Conservation (phyloP, 2,113 vertebrate species). For the Corapipo altera region DNA sequence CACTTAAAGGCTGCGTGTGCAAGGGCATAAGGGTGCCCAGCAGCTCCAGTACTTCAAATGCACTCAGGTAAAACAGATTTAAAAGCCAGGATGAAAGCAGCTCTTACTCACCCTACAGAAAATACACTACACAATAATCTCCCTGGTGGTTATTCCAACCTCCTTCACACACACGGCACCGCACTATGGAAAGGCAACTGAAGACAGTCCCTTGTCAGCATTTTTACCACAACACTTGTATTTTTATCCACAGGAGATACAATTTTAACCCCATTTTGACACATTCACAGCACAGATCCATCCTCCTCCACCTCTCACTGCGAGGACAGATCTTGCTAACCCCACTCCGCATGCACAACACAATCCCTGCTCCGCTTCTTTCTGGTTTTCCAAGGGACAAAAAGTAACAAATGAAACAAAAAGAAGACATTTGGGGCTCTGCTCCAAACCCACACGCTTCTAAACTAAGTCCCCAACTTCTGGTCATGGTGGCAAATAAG, state of each 20-base stretch:
- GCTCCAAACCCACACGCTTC: neutral
- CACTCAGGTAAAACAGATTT: neutral
- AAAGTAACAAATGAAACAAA: neutral
- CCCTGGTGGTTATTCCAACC: neutral
- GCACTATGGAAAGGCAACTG: neutral
- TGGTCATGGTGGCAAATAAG: neutral
- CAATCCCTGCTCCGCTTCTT: neutral
- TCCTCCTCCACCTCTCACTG: neutral
- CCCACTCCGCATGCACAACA: neutral
- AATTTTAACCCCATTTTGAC: neutral
- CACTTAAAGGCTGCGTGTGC: neutral
- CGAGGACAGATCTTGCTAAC: neutral
- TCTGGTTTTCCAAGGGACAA: neutral
- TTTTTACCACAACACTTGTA: neutral
- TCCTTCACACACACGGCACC: neutral
- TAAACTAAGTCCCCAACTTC: neutral
- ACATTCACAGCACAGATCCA: neutral
- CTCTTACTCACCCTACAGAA: neutral
- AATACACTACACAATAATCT: rapidly evolving
- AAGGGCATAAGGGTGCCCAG: neutral
- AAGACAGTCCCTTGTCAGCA: neutral
- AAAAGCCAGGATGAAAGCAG: neutral
- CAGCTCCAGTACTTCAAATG: neutral
- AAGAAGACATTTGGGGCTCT: neutral
- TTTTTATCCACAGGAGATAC: conserved; percentile 25